Percentiles rank a stretch among this genome's conserved stretches.
Evolutionary conservation across 2,888 invertebrate species (phyloP).

Genomic region (Eumerus sabulonum): DNA sequence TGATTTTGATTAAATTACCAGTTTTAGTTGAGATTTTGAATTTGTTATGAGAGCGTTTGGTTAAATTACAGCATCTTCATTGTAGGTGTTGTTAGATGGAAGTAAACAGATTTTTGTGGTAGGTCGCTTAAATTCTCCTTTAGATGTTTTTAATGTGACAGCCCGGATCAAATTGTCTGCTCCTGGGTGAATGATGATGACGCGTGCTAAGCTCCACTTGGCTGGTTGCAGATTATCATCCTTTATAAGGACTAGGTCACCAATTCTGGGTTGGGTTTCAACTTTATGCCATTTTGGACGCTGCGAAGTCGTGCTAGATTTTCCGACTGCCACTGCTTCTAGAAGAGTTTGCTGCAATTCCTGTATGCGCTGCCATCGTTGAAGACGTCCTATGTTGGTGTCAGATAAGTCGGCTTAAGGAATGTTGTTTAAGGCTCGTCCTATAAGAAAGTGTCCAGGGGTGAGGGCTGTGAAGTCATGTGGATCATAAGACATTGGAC

Average conservation of each 20-base stretch:
- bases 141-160: constrained; percentile 11
- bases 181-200: constrained; percentile 6
- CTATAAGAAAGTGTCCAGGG: background rate
- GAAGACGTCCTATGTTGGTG: too few relatives aligned
- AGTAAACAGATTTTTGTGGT: background rate
- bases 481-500: background rate
- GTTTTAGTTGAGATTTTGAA: too few relatives aligned
- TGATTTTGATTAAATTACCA: too few relatives aligned
- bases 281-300: constrained; percentile 9
- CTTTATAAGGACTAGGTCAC: constrained; percentile 9
- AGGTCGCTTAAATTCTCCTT: constrained; percentile 5
- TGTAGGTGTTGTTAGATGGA: too few relatives aligned
- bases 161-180: constrained; percentile 12
- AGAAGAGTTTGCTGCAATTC: constrained; percentile 3
- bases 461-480: constrained; percentile 1
- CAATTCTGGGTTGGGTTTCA: background rate
- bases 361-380: constrained; percentile 10
- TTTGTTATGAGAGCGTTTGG: too few relatives aligned
- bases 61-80: too few relatives aligned
- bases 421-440: too few relatives aligned
- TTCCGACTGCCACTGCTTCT: constrained; percentile 16
- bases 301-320: constrained; percentile 19
- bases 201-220: constrained; percentile 3
- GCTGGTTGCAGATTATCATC: constrained; percentile 9
- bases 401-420: too few relatives aligned